Evolutionary conservation across 2,113 vertebrate species (phyloP), one percentile per base, ranked within the genome.

Genomic region (Clarias batrachus): DNA sequence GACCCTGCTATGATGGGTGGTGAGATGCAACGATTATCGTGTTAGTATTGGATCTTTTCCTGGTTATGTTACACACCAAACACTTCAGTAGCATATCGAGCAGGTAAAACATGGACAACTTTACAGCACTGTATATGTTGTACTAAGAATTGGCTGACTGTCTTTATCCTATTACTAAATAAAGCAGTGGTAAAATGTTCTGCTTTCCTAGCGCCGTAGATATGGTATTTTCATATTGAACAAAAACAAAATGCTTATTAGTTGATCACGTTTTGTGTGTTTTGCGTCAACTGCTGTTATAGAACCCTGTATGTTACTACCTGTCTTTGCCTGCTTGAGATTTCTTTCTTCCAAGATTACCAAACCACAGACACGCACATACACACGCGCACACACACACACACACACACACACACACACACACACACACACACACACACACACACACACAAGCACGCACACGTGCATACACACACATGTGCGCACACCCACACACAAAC

Each of bases 261-360:
- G 21, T 27, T 33, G 52, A 57, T 78, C 54, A 19, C 19, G 2
- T 30, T 54, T 52, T 76, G 63, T 66, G 60, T 19, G 25, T 66
- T 0, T 57, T 57, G 65, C 16, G 27, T 33, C 27, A 79, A 59
- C 27, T 59, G 16, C 27, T 57, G 27, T 59, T 79, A 74, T 23
- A 57, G 73, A 74, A 33, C 66, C 48, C 14, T 79, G 62, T 79
- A 23, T 56, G 11, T 83, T 56, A 85, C 25, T 76, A 82, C 27
- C 25, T 74, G 21, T 74, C 59, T 66, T 82, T 60, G 87, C 66
- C 57, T 88, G 80, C 68, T 86, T 62, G 79, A 88, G 59, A 88
- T 62, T 41, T 48, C 54, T 81, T 80, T 70, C 41, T 48, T 48
- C 25, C 81, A 60, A 59, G 73, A 66, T 37, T 41, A 59, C 56